Evolutionary conservation across 2,888 invertebrate genomes (phyloP).

Genomic region (Malacosoma neustria): DNA sequence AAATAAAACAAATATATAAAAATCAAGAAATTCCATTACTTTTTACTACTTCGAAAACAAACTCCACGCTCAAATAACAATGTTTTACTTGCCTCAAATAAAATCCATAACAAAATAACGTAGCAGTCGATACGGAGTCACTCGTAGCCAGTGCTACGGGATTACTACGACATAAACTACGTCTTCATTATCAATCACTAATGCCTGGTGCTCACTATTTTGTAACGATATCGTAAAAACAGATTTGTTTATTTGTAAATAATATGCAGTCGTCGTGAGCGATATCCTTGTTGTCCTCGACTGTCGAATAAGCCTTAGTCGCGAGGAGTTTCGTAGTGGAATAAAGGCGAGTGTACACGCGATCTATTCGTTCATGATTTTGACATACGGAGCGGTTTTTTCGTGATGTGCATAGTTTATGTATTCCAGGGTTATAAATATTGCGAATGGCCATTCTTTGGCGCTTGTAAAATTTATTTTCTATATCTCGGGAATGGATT

Average conservation of each 20-base stretch:
- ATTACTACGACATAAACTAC: background rate
- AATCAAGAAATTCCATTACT: too few relatives aligned
- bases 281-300: slow-evolving; percentile 31
- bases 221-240: background rate
- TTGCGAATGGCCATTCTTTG: background rate
- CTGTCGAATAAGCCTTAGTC: slow-evolving; percentile 32
- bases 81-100: background rate
- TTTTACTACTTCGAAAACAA: too few relatives aligned
- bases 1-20: too few relatives aligned
- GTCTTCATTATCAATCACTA: background rate
- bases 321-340: slow-evolving; percentile 44
- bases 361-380: slow-evolving; percentile 12
- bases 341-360: slow-evolving; percentile 36
- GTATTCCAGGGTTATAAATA: background rate
- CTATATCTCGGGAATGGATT: background rate
- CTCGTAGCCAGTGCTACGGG: background rate
- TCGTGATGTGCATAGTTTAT: background rate
- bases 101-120: background rate
- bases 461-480: background rate
- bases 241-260: background rate
- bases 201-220: background rate
- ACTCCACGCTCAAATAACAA: background rate
- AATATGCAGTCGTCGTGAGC: slow-evolving; percentile 26
- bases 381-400: background rate
- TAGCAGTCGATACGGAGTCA: background rate